Percentiles rank a stretch among this genome's conserved stretches.
Conservation (phyloP, 2,888 invertebrate genomes). For the Mactromeris polynyma region DNA sequence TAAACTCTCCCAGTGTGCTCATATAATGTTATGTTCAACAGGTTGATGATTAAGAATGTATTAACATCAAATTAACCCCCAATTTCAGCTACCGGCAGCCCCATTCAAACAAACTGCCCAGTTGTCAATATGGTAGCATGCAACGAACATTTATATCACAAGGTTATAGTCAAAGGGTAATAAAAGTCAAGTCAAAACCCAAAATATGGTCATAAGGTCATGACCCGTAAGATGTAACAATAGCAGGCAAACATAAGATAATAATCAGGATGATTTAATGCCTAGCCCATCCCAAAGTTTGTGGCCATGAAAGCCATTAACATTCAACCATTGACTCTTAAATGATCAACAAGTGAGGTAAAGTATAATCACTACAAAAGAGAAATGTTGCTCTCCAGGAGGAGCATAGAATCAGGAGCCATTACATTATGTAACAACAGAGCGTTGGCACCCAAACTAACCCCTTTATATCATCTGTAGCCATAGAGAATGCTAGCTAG, state of each 20-base stretch:
- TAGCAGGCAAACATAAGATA: not conserved
- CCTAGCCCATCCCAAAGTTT: not conserved
- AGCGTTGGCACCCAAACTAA: not conserved
- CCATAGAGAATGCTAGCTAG: not conserved
- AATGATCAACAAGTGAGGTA: not conserved
- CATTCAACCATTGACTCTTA: not conserved
- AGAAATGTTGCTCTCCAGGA: not conserved
- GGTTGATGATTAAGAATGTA: not conserved
- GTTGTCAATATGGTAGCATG: not conserved
- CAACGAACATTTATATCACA: not conserved
- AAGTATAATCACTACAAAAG: not conserved
- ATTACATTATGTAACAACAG: not conserved
- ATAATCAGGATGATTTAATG: not conserved
- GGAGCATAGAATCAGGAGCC: not conserved
- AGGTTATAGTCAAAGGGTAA: not conserved
- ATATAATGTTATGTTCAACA: not conserved
- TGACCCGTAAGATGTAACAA: not conserved
- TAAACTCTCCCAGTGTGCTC: too few species aligned
- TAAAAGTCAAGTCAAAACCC: not conserved
- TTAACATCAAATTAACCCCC: constrained; percentile 17
- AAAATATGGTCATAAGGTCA: not conserved
- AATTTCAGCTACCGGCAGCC: not conserved
- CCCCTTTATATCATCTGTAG: not conserved
- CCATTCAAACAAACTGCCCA: not conserved
- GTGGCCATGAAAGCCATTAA: not conserved